Conservation (phyloP, 2,888 invertebrate species). For the Trissonchulus sp. region DNA sequence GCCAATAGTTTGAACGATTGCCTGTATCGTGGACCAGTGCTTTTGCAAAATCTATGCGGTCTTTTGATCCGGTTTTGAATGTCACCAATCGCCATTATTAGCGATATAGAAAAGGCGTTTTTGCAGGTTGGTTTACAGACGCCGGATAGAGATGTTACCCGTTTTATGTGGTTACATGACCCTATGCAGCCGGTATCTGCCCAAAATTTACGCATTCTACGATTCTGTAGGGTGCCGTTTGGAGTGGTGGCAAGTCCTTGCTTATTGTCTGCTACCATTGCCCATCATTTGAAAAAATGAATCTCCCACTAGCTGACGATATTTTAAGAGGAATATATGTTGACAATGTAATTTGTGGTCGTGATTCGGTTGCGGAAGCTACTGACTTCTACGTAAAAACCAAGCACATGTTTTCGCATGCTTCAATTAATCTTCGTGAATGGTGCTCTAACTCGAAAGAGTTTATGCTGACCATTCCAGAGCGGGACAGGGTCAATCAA, state of each 20-base stretch:
- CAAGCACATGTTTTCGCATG: neutral
- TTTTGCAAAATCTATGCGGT: constrained; percentile 16
- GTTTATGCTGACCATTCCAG: neutral
- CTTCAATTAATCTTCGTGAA: neutral
- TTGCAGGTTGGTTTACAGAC: neutral
- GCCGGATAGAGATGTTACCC: too few species aligned
- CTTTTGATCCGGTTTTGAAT: neutral
- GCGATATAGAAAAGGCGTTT: neutral
- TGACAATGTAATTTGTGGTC: neutral
- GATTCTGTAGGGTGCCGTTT: neutral
- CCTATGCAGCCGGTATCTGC: neutral
- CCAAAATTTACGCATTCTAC: neutral
- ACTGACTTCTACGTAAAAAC: neutral
- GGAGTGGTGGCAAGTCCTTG: neutral
- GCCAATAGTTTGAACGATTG: constrained; percentile 29
- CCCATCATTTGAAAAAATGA: neutral
- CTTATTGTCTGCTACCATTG: neutral
- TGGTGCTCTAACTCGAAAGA: neutral
- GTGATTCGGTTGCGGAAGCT: neutral
- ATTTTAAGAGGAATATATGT: neutral
- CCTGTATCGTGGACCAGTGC: constrained; percentile 1
- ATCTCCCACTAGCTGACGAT: neutral
- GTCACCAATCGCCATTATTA: neutral
- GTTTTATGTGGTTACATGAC: neutral
- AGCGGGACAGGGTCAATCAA: neutral